These are phyloP conservation scores for Linepithema humile DNA, from an alignment of 1,140 invertebrate species.

Conservation along the genomic window DNA sequence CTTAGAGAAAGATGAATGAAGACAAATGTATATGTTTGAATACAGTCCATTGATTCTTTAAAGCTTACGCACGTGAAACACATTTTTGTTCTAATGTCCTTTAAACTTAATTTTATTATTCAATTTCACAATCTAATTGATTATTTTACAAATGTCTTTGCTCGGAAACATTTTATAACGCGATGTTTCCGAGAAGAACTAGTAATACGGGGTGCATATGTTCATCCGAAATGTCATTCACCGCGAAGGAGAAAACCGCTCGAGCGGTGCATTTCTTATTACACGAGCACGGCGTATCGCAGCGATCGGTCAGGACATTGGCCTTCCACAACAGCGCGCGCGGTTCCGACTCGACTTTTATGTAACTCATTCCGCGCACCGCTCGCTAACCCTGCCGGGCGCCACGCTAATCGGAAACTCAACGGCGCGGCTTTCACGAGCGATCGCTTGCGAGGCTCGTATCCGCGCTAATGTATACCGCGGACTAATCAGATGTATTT, in stretches of 20 bases:
- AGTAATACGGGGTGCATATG: neutral
- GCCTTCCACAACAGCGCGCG: conserved; percentile 74
- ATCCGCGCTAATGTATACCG: neutral
- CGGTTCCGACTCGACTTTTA: conserved; percentile 75
- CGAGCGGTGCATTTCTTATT: conserved; percentile 61
- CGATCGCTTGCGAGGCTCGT: neutral
- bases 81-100: neutral
- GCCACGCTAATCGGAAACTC: neutral
- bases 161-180: neutral
- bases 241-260: conserved; percentile 55
- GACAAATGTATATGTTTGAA: neutral
- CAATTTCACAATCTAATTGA: neutral
- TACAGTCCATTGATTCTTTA: neutral
- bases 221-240: conserved; percentile 29
- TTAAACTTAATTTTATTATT: neutral
- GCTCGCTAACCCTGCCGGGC: conserved; percentile 62
- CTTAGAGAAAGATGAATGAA: neutral
- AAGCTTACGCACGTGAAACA: neutral
- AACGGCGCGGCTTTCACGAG: conserved; percentile 38
- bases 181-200: neutral
- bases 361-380: conserved; percentile 75
- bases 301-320: conserved; percentile 78
- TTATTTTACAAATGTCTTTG: neutral
- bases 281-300: conserved; percentile 46
- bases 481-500: conserved; percentile 13